Base-by-base conservation (phyloP, 2,888 invertebrate genomes). In the Sminthurinus aureus region DNA sequence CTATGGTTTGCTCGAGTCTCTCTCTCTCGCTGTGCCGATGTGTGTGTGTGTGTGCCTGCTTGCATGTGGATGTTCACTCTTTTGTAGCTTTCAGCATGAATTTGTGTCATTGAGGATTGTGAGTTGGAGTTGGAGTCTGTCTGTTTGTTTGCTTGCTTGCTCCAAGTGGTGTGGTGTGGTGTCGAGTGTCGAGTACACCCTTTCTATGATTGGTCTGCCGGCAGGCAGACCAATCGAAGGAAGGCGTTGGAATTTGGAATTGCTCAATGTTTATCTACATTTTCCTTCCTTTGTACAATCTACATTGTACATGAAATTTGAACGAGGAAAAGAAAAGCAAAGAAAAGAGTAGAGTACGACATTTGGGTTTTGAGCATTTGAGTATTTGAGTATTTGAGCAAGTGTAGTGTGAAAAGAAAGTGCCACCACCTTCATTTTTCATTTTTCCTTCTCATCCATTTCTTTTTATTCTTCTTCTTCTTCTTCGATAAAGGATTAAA, bases 191-290 rank as follows among this genome's bases (percentile, higher is more conserved):
- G 38, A 38, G 82, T 73, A 67, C 82, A 82, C 82, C 85, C 82
- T 85, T 85, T 85, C 85, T 84, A 85, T 81, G 85, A 85, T 85
- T 85, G 85, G 85, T 78, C 80, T 85, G 64, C 80, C 77, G 69
- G 38, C 64, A 74, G 81, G 75, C 73, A 73, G 81, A 26, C 71
- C 71, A 81, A 81, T 83, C 69, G 69, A 81, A 77, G 83, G 79
- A 58, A 78, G 52, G 64, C 77, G 73, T 24, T 74, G 71, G 67
- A 52, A 15, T 75, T 78, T 11, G 66, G 66, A 78, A 78, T 26
- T 78, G 78, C 24, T 58, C 66, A 78, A 78, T 78, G 78, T 66
- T 64, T 77, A 77, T 78, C 66, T 58, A 13, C 9, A 2, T 58
- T 18, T 58, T 18, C 1, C 58, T 58, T 18, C 4, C 18, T 58